Percentiles rank a stretch among this genome's conserved stretches.
Evolutionary conservation across 2,888 invertebrate species (phyloP).

Genomic region (Callosobruchus maculatus): DNA sequence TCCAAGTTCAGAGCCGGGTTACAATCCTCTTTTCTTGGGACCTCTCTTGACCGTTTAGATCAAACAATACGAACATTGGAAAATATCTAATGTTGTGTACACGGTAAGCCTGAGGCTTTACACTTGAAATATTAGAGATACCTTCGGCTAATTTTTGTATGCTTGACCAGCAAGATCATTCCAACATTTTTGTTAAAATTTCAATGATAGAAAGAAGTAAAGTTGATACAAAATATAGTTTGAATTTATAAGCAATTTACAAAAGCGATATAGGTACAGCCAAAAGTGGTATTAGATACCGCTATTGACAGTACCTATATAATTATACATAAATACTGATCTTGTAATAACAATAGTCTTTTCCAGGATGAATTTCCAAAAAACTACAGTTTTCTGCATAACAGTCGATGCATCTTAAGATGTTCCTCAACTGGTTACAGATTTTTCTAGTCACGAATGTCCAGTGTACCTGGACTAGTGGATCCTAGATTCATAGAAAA

Average conservation of each 20-base stretch:
- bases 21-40: too few relatives aligned
- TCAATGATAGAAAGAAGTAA: background rate
- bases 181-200: background rate
- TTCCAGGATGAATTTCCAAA: background rate
- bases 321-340: background rate
- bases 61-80: too few relatives aligned
- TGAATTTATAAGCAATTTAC: background rate
- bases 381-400: background rate
- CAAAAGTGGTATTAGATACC: background rate
- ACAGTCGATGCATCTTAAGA: too few relatives aligned
- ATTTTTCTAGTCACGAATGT: too few relatives aligned
- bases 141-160: background rate
- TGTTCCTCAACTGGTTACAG: too few relatives aligned
- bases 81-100: too few relatives aligned
- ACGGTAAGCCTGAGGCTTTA: background rate
- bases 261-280: background rate
- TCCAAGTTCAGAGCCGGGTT: too few relatives aligned
- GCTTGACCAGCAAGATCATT: background rate
- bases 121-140: too few relatives aligned
- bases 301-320: background rate
- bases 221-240: background rate
- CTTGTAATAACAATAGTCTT: background rate
- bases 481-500: too few relatives aligned
- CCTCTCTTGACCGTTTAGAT: too few relatives aligned
- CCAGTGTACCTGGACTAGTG: too few relatives aligned